Conservation (phyloP, 2,113 vertebrate species). For the Seriola dumerili region DNA sequence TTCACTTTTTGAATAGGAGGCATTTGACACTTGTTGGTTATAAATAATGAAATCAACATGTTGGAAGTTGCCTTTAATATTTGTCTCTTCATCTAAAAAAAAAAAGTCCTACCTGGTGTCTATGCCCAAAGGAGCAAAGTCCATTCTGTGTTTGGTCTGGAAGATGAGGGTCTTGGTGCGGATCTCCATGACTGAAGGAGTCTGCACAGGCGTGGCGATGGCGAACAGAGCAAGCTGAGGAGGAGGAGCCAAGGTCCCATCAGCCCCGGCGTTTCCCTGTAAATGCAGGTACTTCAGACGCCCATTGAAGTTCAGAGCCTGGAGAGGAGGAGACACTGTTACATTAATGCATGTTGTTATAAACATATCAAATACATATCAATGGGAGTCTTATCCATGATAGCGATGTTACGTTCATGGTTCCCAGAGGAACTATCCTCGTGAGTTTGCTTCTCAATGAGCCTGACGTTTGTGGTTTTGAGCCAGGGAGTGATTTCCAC, state of each 20-base stretch:
- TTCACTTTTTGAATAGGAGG: not conserved
- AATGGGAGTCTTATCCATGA: too few relatives aligned
- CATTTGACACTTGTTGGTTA: too few relatives aligned
- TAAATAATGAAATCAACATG: too few relatives aligned
- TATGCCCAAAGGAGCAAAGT: conserved; percentile 80
- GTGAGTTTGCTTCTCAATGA: too few relatives aligned
- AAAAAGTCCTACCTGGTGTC: conserved; percentile 72
- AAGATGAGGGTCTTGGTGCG: conserved; percentile 78
- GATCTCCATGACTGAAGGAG: conserved; percentile 78
- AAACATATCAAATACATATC: not conserved
- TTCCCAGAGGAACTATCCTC: too few relatives aligned
- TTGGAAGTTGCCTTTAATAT: not conserved
- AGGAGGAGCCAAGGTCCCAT: conserved; percentile 49
- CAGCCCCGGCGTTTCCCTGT: conserved; percentile 53
- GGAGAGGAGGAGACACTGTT: not conserved
- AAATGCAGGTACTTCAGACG: conserved; percentile 77
- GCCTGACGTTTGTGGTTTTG: too few relatives aligned
- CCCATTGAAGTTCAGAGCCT: conserved; percentile 82
- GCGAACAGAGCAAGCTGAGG: conserved; percentile 79
- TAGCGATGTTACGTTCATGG: too few relatives aligned
- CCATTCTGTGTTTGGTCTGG: conserved; percentile 83
- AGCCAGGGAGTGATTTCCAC: too few relatives aligned
- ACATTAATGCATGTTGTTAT: not conserved
- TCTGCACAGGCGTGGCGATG: conserved; percentile 74
- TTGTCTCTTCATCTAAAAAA: not conserved